A percentile compares a stretch with the other conserved stretches of the same genome.
Conservation (phyloP, 2,113 vertebrate species). For the Hystrix brachyura region DNA sequence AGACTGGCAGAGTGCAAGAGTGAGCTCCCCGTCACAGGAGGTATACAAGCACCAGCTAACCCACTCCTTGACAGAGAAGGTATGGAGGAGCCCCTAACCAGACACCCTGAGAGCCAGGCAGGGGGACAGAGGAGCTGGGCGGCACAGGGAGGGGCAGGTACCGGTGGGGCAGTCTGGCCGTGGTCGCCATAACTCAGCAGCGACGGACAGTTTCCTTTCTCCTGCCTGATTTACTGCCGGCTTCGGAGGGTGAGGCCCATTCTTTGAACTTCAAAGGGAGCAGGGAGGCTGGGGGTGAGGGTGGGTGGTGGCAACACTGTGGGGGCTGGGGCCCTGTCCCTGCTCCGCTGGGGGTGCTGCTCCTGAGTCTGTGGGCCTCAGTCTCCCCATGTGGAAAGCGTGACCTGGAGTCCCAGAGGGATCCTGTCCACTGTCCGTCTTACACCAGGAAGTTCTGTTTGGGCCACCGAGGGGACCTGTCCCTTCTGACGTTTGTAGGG, state of each 20-base stretch:
- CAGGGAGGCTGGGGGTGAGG: slow-evolving; percentile 28
- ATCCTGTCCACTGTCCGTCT: neutral
- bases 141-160: neutral
- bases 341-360: neutral
- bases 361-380: neutral
- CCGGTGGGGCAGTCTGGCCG: slow-evolving; percentile 60
- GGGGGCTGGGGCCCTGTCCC: neutral
- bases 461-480: neutral
- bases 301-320: neutral
- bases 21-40: neutral
- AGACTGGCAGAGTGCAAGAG: neutral
- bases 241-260: slow-evolving; percentile 63
- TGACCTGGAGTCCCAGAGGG: too few species aligned
- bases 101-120: neutral
- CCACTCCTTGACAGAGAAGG: neutral
- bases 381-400: too few species aligned
- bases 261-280: slow-evolving; percentile 87
- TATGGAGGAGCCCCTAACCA: neutral
- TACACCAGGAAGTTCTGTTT: neutral
- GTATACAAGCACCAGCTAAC: neutral
- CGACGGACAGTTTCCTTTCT: slow-evolving; percentile 74
- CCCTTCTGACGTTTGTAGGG: neutral
- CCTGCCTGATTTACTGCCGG: slow-evolving; percentile 74
- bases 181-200: slow-evolving; percentile 84
- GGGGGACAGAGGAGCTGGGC: neutral